These are phyloP conservation scores for Saccopteryx leptura DNA, from an alignment of 2,113 vertebrate species.

Conservation along the genomic window DNA sequence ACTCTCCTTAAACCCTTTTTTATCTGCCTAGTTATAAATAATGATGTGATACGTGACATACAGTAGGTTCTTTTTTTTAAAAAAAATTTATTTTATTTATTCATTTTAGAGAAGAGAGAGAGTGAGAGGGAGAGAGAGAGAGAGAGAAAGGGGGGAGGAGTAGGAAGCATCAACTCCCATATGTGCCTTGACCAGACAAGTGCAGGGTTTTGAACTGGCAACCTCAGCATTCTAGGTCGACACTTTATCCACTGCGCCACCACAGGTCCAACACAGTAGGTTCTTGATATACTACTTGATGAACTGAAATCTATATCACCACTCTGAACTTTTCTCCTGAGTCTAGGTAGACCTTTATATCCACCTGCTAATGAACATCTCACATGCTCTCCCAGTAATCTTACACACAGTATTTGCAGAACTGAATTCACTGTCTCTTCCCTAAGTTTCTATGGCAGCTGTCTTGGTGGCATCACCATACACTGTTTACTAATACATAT, in stretches of 20 bases:
- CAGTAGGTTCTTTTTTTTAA: not conserved
- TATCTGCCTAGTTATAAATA: not conserved
- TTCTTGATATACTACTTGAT: not conserved
- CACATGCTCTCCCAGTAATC: not conserved
- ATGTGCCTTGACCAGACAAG: too few relatives aligned
- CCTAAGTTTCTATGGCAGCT: not conserved
- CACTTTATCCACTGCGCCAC: too few relatives aligned
- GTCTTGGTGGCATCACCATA: not conserved
- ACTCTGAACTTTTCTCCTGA: not conserved
- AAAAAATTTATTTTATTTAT: too few relatives aligned
- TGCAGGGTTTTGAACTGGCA: too few relatives aligned
- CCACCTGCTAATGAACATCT: not conserved
- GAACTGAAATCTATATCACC: not conserved
- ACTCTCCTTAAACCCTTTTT: not conserved
- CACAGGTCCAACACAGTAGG: not conserved
- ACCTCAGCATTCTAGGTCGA: too few relatives aligned
- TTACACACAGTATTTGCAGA: not conserved
- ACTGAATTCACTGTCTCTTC: not conserved
- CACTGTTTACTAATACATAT: not conserved
- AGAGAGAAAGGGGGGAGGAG: too few relatives aligned
- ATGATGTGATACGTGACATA: not conserved
- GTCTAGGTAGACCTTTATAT: not conserved
- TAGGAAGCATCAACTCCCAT: too few relatives aligned
- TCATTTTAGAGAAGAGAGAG: too few relatives aligned
- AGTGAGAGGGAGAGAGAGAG: too few relatives aligned